Base-by-base conservation (phyloP, 2,113 vertebrate species). In the Heteronetta atricapilla region DNA sequence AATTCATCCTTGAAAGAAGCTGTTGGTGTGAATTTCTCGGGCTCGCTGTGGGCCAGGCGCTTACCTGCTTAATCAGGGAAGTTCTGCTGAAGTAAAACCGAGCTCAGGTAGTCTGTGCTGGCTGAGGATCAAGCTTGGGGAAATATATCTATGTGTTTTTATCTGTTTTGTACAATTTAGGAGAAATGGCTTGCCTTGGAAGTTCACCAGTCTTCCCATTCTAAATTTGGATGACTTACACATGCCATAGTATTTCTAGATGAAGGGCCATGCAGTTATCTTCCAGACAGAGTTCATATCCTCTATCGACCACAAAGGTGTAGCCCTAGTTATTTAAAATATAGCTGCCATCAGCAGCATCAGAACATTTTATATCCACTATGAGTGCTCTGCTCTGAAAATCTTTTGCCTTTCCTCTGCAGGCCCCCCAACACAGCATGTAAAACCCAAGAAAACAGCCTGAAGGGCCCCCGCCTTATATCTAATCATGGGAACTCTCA, bases 401-500 rank as follows among this genome's bases (percentile, higher is more conserved):
- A 72, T 46, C 38, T 73, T 74, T 42, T 31, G 26, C 26, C 75
- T 78, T 34, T 56, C 70, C 82, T 76, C 84, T 85, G 88, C 31
- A 67, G 72, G 86, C 67, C 66, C 52, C 86, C 29, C 83, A 63
- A 11, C 56, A 46, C 80, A 86, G 42, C 56, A 28, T 52, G 63
- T 73, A 91, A 93, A 95, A 62, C 44, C 42, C 78, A 66, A 70
- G 80, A 79, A 91, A 79, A 74, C 63, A 87, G 93, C 82, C 92
- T 93, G 59, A 63, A 93, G 95, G 93, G 87, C 87, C 77, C 72
- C 91, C 0, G 19, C 74, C 88, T 67, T 92, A 53, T 79, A 80
- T 85, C 90, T 95, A 90, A 94, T 95, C 94, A 94, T 76, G 82
- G 93, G 76, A 97, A 88, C 95, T 86, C 90, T 95, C 15, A 36